Evolutionary conservation across 2,888 invertebrate species (phyloP).

Genomic region (Ligdia adustata): DNA sequence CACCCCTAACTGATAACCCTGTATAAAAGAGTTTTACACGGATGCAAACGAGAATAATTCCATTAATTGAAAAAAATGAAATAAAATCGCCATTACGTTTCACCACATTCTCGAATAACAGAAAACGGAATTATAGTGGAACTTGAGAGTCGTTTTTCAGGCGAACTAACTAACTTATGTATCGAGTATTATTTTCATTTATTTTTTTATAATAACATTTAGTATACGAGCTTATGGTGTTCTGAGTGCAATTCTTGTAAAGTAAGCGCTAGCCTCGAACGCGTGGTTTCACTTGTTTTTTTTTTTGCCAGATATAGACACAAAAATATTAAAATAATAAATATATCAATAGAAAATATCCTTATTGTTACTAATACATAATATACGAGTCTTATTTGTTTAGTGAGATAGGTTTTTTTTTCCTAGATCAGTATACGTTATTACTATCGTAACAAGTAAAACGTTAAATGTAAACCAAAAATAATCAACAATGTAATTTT

Average conservation of each 20-base stretch:
- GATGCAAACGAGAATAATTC: too few species aligned
- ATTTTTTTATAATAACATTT: not conserved
- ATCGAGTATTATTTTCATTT: not conserved
- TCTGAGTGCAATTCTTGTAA: conserved; percentile 15
- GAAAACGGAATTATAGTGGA: too few species aligned
- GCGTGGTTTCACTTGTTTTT: conserved; percentile 1
- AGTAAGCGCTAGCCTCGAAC: not conserved
- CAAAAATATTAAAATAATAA: conserved; percentile 9
- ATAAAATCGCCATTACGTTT: too few species aligned
- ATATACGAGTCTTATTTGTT: conserved; percentile 6
- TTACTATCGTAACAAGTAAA: too few species aligned
- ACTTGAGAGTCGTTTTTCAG: too few species aligned
- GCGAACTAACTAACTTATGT: too few species aligned
- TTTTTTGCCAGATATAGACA: conserved; percentile 15
- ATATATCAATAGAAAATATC: not conserved
- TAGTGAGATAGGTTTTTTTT: conserved; percentile 2
- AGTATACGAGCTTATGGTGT: conserved; percentile 1
- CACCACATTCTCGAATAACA: too few species aligned
- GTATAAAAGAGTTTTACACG: too few species aligned
- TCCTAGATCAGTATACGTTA: conserved; percentile 1
- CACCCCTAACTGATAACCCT: too few species aligned
- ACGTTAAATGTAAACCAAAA: conserved; percentile 20
- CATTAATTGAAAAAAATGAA: too few species aligned
- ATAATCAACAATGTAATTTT: conserved; percentile 9
- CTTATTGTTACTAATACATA: conserved; percentile 3